Percentiles rank a stretch among this genome's conserved stretches.
phyloP scores from a whole-genome alignment of 2,888 invertebrate species.

The Drosophila koepferae region DNA sequence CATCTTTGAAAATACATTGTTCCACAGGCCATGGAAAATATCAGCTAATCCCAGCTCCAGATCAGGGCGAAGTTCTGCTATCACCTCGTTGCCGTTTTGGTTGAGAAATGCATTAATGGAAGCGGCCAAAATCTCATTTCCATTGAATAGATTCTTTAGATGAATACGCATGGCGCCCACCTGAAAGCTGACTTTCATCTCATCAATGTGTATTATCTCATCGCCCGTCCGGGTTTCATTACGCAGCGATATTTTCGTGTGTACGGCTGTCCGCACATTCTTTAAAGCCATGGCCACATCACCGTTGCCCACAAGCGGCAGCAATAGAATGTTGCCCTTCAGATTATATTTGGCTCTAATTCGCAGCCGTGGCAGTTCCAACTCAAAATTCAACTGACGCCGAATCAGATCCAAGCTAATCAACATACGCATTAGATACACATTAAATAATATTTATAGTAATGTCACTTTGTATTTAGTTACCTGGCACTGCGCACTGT shows the following conservation, averaged over 20 bases:
- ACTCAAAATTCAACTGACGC: slow-evolving; percentile 86
- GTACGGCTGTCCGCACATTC: slow-evolving; percentile 86
- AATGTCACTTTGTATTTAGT: background rate
- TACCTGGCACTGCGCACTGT: slow-evolving; percentile 84
- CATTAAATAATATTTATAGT: background rate
- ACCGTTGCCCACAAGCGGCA: slow-evolving; percentile 87
- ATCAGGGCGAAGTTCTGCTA: slow-evolving; percentile 87
- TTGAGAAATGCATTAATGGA: slow-evolving; percentile 87
- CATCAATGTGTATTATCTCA: slow-evolving; percentile 86
- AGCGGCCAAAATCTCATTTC: slow-evolving; percentile 87
- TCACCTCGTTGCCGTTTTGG: slow-evolving; percentile 87
- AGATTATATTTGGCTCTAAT: slow-evolving; percentile 87
- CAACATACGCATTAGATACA: slow-evolving; percentile 3
- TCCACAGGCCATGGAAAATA: slow-evolving; percentile 87
- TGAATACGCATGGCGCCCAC: slow-evolving; percentile 86
- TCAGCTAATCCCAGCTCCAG: slow-evolving; percentile 86
- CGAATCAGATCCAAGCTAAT: slow-evolving; percentile 86
- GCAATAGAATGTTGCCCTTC: slow-evolving; percentile 87
- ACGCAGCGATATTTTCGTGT: slow-evolving; percentile 86
- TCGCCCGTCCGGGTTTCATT: slow-evolving; percentile 84
- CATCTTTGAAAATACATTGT: slow-evolving; percentile 87
- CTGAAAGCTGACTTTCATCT: slow-evolving; percentile 87
- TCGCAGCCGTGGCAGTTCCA: slow-evolving; percentile 86
- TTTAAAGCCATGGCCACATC: slow-evolving; percentile 86
- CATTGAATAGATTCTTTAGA: slow-evolving; percentile 88